Percentiles rank a stretch among this genome's conserved stretches.
Conservation (phyloP, 2,113 vertebrate genomes). For the Cyprinodon tularosa region DNA sequence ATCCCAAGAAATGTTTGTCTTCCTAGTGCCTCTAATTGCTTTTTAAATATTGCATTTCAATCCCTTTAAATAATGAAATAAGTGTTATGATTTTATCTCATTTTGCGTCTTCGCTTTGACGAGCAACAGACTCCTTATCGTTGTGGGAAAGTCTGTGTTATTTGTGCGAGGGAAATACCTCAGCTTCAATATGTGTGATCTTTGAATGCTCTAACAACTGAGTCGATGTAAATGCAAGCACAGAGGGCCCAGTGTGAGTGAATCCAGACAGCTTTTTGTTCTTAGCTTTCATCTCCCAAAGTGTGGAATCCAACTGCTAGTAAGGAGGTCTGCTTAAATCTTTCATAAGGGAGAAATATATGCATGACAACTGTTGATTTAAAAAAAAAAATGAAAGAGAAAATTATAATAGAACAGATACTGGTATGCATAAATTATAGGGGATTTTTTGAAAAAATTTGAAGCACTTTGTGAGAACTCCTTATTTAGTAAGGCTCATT, state of each 20-base stretch:
- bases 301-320: constrained; percentile 44
- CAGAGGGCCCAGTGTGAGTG: constrained; percentile 39
- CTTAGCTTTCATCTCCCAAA: constrained; percentile 47
- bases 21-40: no score
- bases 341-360: constrained; percentile 31
- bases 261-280: constrained; percentile 53
- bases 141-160: constrained; percentile 30
- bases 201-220: constrained; percentile 61
- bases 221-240: constrained; percentile 47
- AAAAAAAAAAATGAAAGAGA: constrained; percentile 2
- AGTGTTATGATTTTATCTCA: constrained; percentile 20
- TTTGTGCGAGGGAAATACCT: constrained; percentile 54
- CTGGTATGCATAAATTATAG: constrained; percentile 11
- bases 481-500: constrained; percentile 8
- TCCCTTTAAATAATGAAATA: background rate
- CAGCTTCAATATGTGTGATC: constrained; percentile 62
- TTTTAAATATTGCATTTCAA: background rate
- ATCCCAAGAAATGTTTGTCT: no score
- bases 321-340: constrained; percentile 52
- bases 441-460: background rate
- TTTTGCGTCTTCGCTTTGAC: constrained; percentile 32
- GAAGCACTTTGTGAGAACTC: constrained; percentile 9
- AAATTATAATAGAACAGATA: background rate
- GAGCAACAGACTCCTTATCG: constrained; percentile 27
- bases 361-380: constrained; percentile 6